Evolutionary conservation across 1,140 invertebrate genomes (phyloP), one percentile per base, ranked within the genome.

Genomic region (Globodera rostochiensis): DNA sequence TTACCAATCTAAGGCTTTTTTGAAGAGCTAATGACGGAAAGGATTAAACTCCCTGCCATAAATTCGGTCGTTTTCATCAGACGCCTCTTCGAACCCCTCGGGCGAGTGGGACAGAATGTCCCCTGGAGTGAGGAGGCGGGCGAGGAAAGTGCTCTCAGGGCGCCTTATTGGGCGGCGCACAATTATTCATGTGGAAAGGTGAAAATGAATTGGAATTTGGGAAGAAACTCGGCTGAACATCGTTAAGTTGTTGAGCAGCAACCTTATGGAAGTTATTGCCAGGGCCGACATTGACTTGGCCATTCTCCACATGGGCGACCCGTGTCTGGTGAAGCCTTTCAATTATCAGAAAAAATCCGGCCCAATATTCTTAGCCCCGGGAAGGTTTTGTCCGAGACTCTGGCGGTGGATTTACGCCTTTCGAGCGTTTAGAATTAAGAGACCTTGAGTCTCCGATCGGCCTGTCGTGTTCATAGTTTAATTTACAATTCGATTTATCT

Each of bases 101-200:
- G 87, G 81, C 69, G 78, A 13, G 79, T 88, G 66, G 87, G 86
- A 19, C 74, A 86, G 36, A 80, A 82, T 73, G 80, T 85, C n/a
- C 87, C 88, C 6, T 89, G 88, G 88, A 11, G 69, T 15, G 73
- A 67, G 50, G 67, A 73, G 6, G 74, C 47, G 36, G 88, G 88
- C 75, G 84, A 87, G 74, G 64, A 81, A n/a, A 84, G 88, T 64
- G 86, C 80, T 11, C 84, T 80, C 50, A 57, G 82, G 45, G 79
- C 80, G 50, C 87, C 87, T 1, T 90, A 88, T 83, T 89, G 87
- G 86, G 77, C 50, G 19, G 88, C 87, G 15, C 87, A 89, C 74
- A 90, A 90, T 71, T 77, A 87, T 74, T 89, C 88, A 21, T 89
- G 88, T 74, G 73, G 81, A 60, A 90, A 88, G 86, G 88, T 88